A percentile compares a stretch with the other conserved stretches of the same genome.
phyloP scores from a whole-genome alignment of 2,888 invertebrate species.

The Lissonota sp. region DNA sequence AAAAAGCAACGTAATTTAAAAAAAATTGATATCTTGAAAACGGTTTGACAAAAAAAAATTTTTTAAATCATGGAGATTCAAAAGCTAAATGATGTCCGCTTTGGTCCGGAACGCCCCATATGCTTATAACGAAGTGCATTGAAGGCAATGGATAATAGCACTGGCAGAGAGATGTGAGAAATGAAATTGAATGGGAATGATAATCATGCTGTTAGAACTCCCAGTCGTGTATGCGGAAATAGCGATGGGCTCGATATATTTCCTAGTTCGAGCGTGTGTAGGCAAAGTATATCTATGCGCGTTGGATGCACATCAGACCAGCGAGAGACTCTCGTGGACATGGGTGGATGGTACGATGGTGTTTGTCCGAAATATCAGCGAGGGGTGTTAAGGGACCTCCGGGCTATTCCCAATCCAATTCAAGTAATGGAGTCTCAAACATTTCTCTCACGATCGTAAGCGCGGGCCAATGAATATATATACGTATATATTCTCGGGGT shows the following conservation, averaged over 20 bases:
- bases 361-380: slow-evolving; percentile 78
- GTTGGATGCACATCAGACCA: background rate
- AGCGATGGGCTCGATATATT: slow-evolving; percentile 14
- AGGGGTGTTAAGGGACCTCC: slow-evolving; percentile 77
- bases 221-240: background rate
- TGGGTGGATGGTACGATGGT: slow-evolving; percentile 49
- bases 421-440: slow-evolving; percentile 82
- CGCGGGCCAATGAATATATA: slow-evolving; percentile 22
- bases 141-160: too few relatives aligned
- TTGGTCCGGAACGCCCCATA: too few relatives aligned
- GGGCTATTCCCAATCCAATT: slow-evolving; percentile 81
- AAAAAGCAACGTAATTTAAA: too few relatives aligned
- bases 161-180: too few relatives aligned
- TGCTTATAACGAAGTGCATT: too few relatives aligned
- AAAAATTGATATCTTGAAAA: too few relatives aligned
- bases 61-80: background rate
- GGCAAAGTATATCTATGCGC: background rate
- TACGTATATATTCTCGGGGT: slow-evolving; percentile 29
- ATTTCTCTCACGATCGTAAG: slow-evolving; percentile 71
- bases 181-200: too few relatives aligned
- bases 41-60: too few relatives aligned
- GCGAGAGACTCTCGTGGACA: slow-evolving; percentile 18
- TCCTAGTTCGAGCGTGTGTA: slow-evolving; percentile 10
- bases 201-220: too few relatives aligned
- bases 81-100: too few relatives aligned